Conservation (phyloP, 2,797 vertebrate species). For the Myotis daubentonii region DNA sequence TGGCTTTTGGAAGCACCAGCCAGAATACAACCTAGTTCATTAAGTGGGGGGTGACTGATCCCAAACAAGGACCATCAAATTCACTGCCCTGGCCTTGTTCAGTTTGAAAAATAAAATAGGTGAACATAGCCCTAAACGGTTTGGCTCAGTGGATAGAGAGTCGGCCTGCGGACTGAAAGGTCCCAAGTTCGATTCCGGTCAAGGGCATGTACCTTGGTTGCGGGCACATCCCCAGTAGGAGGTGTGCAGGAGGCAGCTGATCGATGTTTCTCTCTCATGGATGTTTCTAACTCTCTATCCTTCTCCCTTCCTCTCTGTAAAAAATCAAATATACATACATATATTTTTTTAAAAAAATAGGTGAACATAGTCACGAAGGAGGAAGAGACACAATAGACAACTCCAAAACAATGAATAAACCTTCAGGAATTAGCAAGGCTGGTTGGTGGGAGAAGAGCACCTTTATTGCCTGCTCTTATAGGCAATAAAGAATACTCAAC, state of each 20-base stretch:
- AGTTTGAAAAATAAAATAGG: neutral
- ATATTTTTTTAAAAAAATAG: neutral
- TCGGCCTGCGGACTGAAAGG: too few relatives aligned
- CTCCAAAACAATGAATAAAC: constrained; percentile 8
- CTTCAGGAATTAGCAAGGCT: neutral
- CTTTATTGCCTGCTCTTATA: neutral
- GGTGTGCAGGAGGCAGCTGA: too few relatives aligned
- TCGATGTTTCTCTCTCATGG: too few relatives aligned
- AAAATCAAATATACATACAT: too few relatives aligned
- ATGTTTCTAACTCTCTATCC: too few relatives aligned
- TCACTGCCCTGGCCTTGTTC: neutral
- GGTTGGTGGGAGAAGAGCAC: neutral
- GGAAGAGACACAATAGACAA: neutral
- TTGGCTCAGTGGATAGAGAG: too few relatives aligned
- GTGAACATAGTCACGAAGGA: neutral
- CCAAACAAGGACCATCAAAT: neutral
- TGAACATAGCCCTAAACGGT: neutral
- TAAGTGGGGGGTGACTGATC: neutral
- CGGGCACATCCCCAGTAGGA: too few relatives aligned
- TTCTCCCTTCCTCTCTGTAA: too few relatives aligned
- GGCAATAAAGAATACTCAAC: neutral
- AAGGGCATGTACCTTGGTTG: too few relatives aligned
- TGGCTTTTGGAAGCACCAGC: neutral
- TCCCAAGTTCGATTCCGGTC: too few relatives aligned
- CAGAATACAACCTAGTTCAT: neutral